Evolutionary conservation across 1,140 invertebrate species (phyloP).

Genomic region (Cherax destructor): DNA sequence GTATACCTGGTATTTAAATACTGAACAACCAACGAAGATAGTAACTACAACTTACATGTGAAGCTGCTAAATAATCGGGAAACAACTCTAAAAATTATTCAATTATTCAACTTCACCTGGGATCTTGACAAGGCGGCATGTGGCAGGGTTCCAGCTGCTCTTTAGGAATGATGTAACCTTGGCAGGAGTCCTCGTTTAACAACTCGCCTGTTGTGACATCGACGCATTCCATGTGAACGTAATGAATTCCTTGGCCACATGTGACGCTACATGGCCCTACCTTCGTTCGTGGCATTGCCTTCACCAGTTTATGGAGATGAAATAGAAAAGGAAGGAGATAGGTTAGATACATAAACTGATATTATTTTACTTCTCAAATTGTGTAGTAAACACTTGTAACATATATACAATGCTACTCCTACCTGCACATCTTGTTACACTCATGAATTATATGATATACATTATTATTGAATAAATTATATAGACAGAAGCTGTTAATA

Average conservation of each 20-base stretch:
- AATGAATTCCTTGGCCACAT: slow-evolving; percentile 24
- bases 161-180: slow-evolving; percentile 21
- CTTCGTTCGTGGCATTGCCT: slow-evolving; percentile 51
- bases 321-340: background rate
- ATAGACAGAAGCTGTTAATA: no score
- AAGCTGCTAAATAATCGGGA: no score
- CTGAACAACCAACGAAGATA: no score
- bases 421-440: no score
- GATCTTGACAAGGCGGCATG: slow-evolving; percentile 14
- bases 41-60: no score
- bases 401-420: background rate
- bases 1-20: no score
- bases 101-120: no score
- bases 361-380: background rate
- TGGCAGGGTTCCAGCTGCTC: slow-evolving; percentile 13
- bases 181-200: slow-evolving; percentile 29
- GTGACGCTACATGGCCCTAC: slow-evolving; percentile 53
- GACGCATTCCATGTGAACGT: slow-evolving; percentile 43
- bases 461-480: no score
- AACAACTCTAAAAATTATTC: no score
- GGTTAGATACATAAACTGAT: no score
- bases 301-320: background rate
- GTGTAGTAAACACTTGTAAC: background rate
- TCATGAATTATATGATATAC: no score
- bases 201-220: slow-evolving; percentile 39